Conservation (phyloP, 2,888 invertebrate genomes). For the Pristionchus entomophagus region DNA sequence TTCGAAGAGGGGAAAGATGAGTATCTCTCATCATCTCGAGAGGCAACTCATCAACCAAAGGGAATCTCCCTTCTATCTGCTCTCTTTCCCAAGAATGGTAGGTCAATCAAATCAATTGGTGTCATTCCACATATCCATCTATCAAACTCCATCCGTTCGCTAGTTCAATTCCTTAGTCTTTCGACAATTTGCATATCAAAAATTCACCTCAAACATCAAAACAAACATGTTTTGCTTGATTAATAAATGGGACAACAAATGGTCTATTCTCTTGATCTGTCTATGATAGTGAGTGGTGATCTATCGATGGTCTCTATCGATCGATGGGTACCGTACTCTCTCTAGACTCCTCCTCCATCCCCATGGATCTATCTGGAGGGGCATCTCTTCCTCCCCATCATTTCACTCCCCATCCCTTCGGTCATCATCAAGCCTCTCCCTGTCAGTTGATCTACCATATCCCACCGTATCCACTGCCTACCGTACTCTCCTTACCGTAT, state of each 20-base stretch:
- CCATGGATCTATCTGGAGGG: slow-evolving; percentile 41
- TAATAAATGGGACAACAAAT: too few relatives aligned
- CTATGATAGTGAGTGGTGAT: not conserved
- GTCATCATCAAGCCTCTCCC: not conserved
- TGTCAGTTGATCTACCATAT: slow-evolving; percentile 19
- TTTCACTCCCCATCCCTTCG: not conserved
- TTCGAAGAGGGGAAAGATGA: slow-evolving; percentile 1
- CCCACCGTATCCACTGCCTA: not conserved
- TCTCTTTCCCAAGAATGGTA: slow-evolving; percentile 28
- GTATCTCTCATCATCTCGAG: not conserved
- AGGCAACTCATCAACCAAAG: slow-evolving; percentile 27
- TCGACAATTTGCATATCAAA: not conserved
- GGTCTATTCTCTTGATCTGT: not conserved
- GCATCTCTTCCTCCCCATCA: slow-evolving; percentile 15
- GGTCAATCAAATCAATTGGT: not conserved
- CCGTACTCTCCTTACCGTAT: not conserved
- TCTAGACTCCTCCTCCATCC: not conserved
- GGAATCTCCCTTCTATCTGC: not conserved
- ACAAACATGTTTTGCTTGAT: not conserved
- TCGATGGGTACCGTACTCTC: not conserved
- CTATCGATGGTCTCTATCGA: not conserved
- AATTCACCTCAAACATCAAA: not conserved
- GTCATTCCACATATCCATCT: too few relatives aligned
- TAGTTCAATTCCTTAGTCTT: too few relatives aligned
- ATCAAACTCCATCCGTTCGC: slow-evolving; percentile 26